Conservation (phyloP, 2,888 invertebrate species). For the Cerastis leucographa region DNA sequence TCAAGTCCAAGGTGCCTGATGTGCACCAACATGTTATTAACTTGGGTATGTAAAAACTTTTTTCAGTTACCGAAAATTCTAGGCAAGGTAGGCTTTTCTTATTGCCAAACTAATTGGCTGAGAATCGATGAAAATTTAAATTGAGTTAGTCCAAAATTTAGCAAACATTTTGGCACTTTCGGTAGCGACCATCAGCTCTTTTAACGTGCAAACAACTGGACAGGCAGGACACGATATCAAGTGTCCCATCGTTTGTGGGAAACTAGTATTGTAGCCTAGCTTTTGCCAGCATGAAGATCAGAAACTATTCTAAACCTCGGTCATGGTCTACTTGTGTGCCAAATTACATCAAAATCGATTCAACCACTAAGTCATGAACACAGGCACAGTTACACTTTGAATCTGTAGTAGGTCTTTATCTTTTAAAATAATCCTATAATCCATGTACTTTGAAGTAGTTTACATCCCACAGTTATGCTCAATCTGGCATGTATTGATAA, state of each 20-base stretch:
- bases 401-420: slow-evolving; percentile 1
- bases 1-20: slow-evolving; percentile 95
- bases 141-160: no score
- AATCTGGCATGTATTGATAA: slow-evolving; percentile 37
- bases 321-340: background rate
- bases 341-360: background rate
- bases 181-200: no score
- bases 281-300: background rate
- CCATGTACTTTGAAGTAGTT: slow-evolving; percentile 29
- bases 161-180: no score
- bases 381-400: background rate
- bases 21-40: slow-evolving; percentile 95
- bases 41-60: slow-evolving; percentile 88
- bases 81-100: background rate
- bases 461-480: slow-evolving; percentile 26
- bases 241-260: no score
- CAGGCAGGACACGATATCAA: no score
- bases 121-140: background rate
- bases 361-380: background rate
- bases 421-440: slow-evolving; percentile 25
- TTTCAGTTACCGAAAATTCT: background rate
- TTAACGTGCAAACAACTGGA: no score
- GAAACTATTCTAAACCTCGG: background rate
- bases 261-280: background rate
- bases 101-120: background rate